Evolutionary conservation across 2,797 vertebrate genomes (phyloP).

Genomic region (Brachyrhaphis roseni): DNA sequence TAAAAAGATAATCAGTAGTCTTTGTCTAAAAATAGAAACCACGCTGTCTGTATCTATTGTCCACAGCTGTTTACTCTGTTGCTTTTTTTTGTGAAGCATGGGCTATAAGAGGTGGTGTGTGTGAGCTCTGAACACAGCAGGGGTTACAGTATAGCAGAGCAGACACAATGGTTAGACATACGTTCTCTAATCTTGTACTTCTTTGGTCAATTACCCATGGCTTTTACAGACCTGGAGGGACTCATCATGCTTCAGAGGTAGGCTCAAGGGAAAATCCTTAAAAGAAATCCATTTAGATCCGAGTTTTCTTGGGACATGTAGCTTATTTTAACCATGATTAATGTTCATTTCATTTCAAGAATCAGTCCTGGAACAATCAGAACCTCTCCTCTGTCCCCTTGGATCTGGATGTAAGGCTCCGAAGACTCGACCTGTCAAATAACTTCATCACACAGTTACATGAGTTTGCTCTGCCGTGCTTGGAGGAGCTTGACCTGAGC

Average conservation of each 20-base stretch:
- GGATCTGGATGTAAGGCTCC: conserved; percentile 70
- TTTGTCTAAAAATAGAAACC: conserved; percentile 69
- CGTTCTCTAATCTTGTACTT: conserved; percentile 57
- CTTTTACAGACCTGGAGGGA: conserved; percentile 36
- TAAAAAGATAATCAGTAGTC: conserved; percentile 21
- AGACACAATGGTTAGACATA: conserved; percentile 65
- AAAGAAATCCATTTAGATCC: neutral
- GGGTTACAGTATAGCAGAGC: conserved; percentile 46
- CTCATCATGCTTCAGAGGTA: conserved; percentile 62
- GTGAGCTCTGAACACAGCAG: conserved; percentile 47
- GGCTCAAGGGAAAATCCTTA: conserved; percentile 19
- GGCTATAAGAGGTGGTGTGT: conserved; percentile 71
- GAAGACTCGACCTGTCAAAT: conserved; percentile 82
- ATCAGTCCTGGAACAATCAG: conserved; percentile 75
- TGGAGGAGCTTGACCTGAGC: conserved; percentile 80
- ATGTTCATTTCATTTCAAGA: conserved; percentile 61
- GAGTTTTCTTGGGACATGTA: conserved; percentile 3
- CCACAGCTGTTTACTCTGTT: conserved; percentile 66
- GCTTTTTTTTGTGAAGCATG: conserved; percentile 40
- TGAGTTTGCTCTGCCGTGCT: conserved; percentile 66
- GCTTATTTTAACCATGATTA: conserved; percentile 39
- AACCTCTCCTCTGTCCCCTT: conserved; percentile 78
- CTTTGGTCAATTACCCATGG: conserved; percentile 62
- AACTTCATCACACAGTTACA: conserved; percentile 84
- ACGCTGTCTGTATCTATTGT: conserved; percentile 64